Conservation (phyloP, 1,140 invertebrate genomes). For the Phocides pigmalion region DNA sequence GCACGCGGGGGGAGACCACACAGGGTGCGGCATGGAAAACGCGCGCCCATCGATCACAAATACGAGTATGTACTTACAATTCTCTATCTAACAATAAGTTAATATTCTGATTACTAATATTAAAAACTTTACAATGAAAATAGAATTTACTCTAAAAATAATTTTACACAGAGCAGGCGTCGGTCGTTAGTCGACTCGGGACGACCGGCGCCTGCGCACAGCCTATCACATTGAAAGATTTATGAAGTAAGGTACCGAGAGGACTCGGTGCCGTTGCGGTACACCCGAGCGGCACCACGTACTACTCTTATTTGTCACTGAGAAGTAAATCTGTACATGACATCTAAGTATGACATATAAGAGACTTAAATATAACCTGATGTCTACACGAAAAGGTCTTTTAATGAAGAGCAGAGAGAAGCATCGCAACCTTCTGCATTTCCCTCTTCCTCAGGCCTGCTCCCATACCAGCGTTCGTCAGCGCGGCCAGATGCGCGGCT, state of each 20-base stretch:
- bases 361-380: slow-evolving; percentile 51
- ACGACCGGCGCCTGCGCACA: slow-evolving; percentile 70
- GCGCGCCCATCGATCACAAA: slow-evolving; percentile 69
- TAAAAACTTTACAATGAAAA: slow-evolving; percentile 83
- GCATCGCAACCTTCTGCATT: slow-evolving; percentile 88
- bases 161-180: slow-evolving; percentile 61
- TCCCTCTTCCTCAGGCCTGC: slow-evolving; percentile 84
- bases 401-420: slow-evolving; percentile 90
- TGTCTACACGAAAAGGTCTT: slow-evolving; percentile 90
- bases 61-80: slow-evolving; percentile 61
- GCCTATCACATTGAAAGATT: slow-evolving; percentile 82
- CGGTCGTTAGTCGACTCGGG: slow-evolving; percentile 69
- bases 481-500: slow-evolving; percentile 46
- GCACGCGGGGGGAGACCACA: slow-evolving; percentile 61
- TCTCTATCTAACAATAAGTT: slow-evolving; percentile 79
- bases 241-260: slow-evolving; percentile 66
- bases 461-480: slow-evolving; percentile 82
- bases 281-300: slow-evolving; percentile 29
- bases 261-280: slow-evolving; percentile 18
- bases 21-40: slow-evolving; percentile 60
- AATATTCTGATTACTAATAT: slow-evolving; percentile 79
- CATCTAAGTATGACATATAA: slow-evolving; percentile 69
- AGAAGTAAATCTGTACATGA: slow-evolving; percentile 64
- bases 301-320: slow-evolving; percentile 47
- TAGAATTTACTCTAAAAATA: slow-evolving; percentile 83